Conservation (phyloP, 2,888 invertebrate genomes). For the Thereva nobilitata region DNA sequence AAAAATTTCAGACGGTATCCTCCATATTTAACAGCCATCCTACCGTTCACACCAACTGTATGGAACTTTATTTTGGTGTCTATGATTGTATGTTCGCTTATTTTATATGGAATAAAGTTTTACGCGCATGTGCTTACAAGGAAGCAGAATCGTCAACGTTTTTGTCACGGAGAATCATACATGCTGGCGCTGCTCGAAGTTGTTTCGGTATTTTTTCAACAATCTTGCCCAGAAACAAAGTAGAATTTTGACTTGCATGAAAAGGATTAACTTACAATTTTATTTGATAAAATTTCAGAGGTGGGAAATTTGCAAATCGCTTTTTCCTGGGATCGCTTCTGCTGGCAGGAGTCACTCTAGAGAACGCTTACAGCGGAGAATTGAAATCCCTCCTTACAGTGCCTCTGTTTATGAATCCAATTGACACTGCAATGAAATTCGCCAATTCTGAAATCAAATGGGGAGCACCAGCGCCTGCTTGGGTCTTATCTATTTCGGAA, state of each 20-base stretch:
- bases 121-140: conserved; percentile 28
- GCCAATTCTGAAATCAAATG: conserved; percentile 51
- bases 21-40: conserved; percentile 50
- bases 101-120: conserved; percentile 48
- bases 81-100: conserved; percentile 47
- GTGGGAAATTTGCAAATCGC: conserved; percentile 37
- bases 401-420: conserved; percentile 50
- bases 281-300: too few relatives aligned
- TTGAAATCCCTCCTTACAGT: conserved; percentile 54
- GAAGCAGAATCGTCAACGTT: conserved; percentile 4
- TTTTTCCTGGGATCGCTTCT: conserved; percentile 51
- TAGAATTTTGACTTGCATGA: conserved; percentile 34
- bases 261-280: too few relatives aligned
- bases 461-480: conserved; percentile 53
- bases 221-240: conserved; percentile 50
- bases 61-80: conserved; percentile 47
- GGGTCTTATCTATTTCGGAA: conserved; percentile 50
- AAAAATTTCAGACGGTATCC: conserved; percentile 47
- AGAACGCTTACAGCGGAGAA: conserved; percentile 55
- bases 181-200: conserved; percentile 49
- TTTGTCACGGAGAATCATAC: conserved; percentile 43
- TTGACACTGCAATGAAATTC: conserved; percentile 53
- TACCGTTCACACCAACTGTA: conserved; percentile 49
- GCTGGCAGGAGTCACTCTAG: conserved; percentile 53
- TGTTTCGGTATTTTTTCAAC: conserved; percentile 54